phyloP scores from a whole-genome alignment of 2,888 invertebrate genomes.

The Clivina fossor region DNA sequence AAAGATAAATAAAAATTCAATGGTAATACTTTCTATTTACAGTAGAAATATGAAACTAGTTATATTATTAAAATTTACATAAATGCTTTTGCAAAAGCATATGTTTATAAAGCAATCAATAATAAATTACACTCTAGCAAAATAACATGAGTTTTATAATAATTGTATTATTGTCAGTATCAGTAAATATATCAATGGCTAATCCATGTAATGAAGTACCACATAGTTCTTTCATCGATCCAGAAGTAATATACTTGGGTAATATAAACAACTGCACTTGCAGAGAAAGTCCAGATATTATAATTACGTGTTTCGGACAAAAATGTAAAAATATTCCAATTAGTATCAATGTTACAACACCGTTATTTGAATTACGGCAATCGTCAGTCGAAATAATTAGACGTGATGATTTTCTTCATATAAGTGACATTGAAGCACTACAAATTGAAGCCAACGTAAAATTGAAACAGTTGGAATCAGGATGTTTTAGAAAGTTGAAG shows the following conservation, averaged over 20 bases:
- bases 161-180: no score
- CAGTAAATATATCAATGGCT: no score
- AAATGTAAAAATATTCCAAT: slow-evolving; percentile 1
- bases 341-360: neutral
- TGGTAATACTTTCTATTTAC: no score
- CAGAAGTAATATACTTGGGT: slow-evolving; percentile 2
- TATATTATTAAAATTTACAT: no score
- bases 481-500: slow-evolving; percentile 55
- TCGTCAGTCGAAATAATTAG: slow-evolving; percentile 5
- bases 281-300: neutral
- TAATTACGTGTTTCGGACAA: neutral
- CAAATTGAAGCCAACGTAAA: slow-evolving; percentile 60
- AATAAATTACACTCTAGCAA: no score
- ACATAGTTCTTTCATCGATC: no score
- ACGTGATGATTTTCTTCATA: neutral
- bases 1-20: no score
- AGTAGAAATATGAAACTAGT: no score
- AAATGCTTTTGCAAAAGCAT: no score
- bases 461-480: slow-evolving; percentile 55
- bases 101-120: no score
- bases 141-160: no score
- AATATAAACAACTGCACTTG: slow-evolving; percentile 7
- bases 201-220: no score
- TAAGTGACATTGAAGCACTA: slow-evolving; percentile 53
- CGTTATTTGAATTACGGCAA: slow-evolving; percentile 10